A percentile compares a stretch with the other conserved stretches of the same genome.
Conservation (phyloP, 2,888 invertebrate genomes). For the Leptodirus hochenwartii region DNA sequence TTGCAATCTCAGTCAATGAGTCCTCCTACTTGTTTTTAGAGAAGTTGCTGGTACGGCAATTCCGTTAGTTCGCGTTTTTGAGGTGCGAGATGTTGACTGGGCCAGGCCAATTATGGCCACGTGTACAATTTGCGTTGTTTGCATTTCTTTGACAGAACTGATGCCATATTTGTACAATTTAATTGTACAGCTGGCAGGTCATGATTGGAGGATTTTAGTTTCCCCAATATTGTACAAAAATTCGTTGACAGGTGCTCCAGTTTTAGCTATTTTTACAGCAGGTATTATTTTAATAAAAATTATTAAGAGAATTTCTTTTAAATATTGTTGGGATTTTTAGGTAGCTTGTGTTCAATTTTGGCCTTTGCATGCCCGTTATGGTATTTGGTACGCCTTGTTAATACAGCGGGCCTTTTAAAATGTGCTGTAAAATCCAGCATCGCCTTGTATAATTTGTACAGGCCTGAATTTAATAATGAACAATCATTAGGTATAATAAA, state of each 20-base stretch:
- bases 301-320: no score
- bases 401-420: constrained; percentile 33
- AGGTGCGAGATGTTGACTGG: constrained; percentile 40
- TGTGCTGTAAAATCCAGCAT: constrained; percentile 20
- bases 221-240: constrained; percentile 40
- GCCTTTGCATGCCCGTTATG: constrained; percentile 44
- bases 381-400: constrained; percentile 40
- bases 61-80: constrained; percentile 38
- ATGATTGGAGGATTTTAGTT: constrained; percentile 42
- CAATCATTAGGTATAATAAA: constrained; percentile 27
- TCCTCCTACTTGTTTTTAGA: constrained; percentile 20
- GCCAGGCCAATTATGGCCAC: constrained; percentile 38
- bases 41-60: constrained; percentile 37
- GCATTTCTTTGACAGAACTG: constrained; percentile 41
- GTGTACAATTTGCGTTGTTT: constrained; percentile 37
- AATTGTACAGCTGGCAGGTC: constrained; percentile 36
- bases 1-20: not conserved
- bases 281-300: constrained; percentile 23
- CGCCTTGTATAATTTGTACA: constrained; percentile 32
- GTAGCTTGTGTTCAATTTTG: constrained; percentile 40
- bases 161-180: constrained; percentile 36
- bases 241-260: constrained; percentile 39
- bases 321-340: no score
- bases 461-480: constrained; percentile 34
- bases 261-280: constrained; percentile 42